phyloP scores from a whole-genome alignment of 2,888 invertebrate species.

The Amiota minor region DNA sequence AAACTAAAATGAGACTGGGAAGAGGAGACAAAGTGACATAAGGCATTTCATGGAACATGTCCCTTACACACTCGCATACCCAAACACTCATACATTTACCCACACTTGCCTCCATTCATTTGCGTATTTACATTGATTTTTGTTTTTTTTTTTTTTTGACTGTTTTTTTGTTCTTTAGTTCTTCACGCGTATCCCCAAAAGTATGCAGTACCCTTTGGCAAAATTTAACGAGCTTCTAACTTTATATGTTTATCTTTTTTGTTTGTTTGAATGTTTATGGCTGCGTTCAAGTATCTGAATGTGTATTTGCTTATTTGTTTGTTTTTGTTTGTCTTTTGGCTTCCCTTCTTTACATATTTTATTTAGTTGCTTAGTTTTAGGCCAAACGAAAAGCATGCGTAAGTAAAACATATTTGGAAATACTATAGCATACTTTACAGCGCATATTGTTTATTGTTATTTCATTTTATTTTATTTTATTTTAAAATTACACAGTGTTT shows the following conservation, averaged over 20 bases:
- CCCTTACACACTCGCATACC: background rate
- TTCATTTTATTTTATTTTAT: background rate
- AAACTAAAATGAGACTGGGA: background rate
- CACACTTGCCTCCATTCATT: background rate
- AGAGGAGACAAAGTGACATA: too few relatives aligned
- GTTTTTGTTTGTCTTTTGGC: background rate
- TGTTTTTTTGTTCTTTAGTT: too few relatives aligned
- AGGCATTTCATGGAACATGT: too few relatives aligned
- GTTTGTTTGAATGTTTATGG: slow-evolving; percentile 54
- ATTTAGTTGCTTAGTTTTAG: background rate
- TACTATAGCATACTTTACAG: slow-evolving; percentile 47
- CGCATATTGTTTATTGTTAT: slow-evolving; percentile 26
- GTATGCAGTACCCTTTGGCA: slow-evolving; percentile 52
- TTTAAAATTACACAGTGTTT: slow-evolving; percentile 14
- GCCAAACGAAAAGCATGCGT: too few relatives aligned
- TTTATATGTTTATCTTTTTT: slow-evolving; percentile 46
- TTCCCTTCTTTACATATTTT: background rate
- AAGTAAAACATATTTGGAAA: slow-evolving; percentile 61
- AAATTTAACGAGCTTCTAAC: slow-evolving; percentile 65
- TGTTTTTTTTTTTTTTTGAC: background rate
- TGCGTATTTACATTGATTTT: background rate
- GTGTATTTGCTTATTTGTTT: background rate
- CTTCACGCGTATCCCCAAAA: slow-evolving; percentile 7
- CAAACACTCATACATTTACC: background rate
- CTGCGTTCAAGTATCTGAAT: background rate